These are phyloP conservation scores for Menura novaehollandiae DNA, from an alignment of 2,113 vertebrate species.

Conservation along the genomic window DNA sequence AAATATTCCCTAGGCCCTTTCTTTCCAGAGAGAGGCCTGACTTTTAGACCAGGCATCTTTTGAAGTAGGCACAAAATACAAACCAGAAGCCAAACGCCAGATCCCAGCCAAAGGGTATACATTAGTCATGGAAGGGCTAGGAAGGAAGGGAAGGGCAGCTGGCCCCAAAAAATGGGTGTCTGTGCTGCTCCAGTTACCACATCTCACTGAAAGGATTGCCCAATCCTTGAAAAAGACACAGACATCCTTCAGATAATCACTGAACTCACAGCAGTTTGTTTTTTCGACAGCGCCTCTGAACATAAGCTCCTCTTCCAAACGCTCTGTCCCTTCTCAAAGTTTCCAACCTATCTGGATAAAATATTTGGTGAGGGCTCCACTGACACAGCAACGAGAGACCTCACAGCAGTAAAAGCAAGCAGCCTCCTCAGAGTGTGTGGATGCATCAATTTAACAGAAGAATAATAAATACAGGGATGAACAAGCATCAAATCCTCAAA, in stretches of 20 bases:
- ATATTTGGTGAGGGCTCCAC: background rate
- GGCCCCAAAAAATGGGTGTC: conserved; percentile 17
- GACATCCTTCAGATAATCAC: conserved; percentile 10
- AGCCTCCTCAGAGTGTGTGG: background rate
- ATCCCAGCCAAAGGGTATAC: conserved; percentile 86
- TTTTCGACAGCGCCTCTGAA: background rate
- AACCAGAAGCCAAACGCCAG: conserved; percentile 82
- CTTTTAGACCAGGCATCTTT: conserved; percentile 85
- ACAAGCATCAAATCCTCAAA: background rate
- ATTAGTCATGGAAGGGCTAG: conserved; percentile 47
- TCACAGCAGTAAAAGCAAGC: background rate
- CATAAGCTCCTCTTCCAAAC: background rate
- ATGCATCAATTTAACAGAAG: background rate
- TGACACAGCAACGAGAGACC: background rate
- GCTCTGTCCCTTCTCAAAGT: background rate
- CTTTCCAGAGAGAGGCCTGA: conserved; percentile 84
- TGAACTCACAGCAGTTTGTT: background rate
- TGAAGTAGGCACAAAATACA: conserved; percentile 88
- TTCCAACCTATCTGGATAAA: background rate
- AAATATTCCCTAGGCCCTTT: conserved; percentile 86
- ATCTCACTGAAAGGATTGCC: conserved; percentile 4
- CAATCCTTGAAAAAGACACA: conserved; percentile 28
- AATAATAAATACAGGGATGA: background rate
- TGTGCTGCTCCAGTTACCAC: conserved; percentile 20
- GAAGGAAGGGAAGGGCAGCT: conserved; percentile 52